Evolutionary conservation across 2,888 invertebrate genomes (phyloP).

Genomic region (Drosophila gaucha): DNA sequence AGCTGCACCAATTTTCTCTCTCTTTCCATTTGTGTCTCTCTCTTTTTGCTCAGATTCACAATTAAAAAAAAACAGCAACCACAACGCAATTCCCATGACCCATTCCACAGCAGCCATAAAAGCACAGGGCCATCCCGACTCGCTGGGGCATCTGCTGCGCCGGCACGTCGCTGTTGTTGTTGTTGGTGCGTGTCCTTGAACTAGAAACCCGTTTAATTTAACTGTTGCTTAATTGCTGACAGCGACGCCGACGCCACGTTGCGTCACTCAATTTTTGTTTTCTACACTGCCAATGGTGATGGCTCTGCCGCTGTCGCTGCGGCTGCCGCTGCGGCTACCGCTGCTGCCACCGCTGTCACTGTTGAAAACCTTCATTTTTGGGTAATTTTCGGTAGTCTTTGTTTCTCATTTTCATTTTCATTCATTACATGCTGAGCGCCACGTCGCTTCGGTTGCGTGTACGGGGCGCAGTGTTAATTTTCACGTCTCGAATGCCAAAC

Average conservation of each 20-base stretch:
- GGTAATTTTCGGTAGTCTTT: conserved; percentile 73
- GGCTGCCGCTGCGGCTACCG: not conserved
- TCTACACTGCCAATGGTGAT: conserved; percentile 34
- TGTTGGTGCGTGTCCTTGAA: conserved; percentile 78
- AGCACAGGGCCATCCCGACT: conserved; percentile 22
- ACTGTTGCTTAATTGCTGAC: conserved; percentile 83
- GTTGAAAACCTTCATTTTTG: conserved; percentile 78
- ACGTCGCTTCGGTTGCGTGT: conserved; percentile 31
- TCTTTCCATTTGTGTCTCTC: not conserved
- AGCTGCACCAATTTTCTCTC: not conserved
- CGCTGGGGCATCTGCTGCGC: conserved; percentile 36
- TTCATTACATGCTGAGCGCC: conserved; percentile 66
- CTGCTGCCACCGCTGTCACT: conserved; percentile 18
- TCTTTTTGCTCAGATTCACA: conserved; percentile 36
- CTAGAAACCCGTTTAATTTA: conserved; percentile 84
- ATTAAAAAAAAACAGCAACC: conserved; percentile 61
- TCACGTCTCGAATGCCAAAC: conserved; percentile 58
- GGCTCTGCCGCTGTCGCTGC: conserved; percentile 22
- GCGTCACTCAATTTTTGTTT: conserved; percentile 71
- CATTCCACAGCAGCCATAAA: conserved; percentile 34
- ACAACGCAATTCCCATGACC: conserved; percentile 32
- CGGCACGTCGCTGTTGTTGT: conserved; percentile 47
- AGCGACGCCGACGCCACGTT: conserved; percentile 66
- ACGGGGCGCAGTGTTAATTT: conserved; percentile 74
- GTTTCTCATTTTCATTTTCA: conserved; percentile 78